Evolutionary conservation across 2,113 vertebrate genomes (phyloP).

Genomic region (Kobus ellipsiprymnus): DNA sequence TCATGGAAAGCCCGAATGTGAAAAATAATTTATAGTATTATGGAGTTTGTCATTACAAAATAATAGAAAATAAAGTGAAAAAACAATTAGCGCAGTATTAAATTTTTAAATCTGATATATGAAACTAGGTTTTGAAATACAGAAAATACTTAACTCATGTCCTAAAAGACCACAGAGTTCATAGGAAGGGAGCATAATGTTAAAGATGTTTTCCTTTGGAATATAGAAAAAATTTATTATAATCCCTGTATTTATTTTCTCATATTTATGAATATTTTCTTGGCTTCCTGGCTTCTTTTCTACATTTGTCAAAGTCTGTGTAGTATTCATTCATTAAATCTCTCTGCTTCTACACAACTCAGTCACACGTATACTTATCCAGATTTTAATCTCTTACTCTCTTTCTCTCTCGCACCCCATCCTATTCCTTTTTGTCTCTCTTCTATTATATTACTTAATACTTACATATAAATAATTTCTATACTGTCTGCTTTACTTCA

Average conservation of each 20-base stretch:
- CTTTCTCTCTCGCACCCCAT: background rate
- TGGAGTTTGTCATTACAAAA: background rate
- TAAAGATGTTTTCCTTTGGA: conserved; percentile 12
- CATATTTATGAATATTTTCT: background rate
- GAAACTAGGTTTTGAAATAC: background rate
- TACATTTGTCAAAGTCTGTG: background rate
- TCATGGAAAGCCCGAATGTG: background rate
- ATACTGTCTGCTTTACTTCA: background rate
- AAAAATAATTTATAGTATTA: background rate
- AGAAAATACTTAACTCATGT: background rate
- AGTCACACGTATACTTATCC: background rate
- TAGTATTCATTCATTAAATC: background rate
- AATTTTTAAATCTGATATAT: background rate
- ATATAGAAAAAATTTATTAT: background rate
- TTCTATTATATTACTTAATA: background rate
- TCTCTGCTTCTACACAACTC: background rate
- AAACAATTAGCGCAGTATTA: background rate
- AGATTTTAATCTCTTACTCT: conserved; percentile 3
- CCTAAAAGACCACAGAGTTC: background rate
- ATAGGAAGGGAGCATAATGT: background rate
- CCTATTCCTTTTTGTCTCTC: background rate
- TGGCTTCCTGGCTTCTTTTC: background rate
- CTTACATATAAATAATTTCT: background rate
- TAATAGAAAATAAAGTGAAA: background rate
- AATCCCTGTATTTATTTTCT: background rate